A percentile compares a stretch with the other conserved stretches of the same genome.
Evolutionary conservation across 2,113 vertebrate genomes (phyloP).

Genomic region (Melanerpes formicivorus): DNA sequence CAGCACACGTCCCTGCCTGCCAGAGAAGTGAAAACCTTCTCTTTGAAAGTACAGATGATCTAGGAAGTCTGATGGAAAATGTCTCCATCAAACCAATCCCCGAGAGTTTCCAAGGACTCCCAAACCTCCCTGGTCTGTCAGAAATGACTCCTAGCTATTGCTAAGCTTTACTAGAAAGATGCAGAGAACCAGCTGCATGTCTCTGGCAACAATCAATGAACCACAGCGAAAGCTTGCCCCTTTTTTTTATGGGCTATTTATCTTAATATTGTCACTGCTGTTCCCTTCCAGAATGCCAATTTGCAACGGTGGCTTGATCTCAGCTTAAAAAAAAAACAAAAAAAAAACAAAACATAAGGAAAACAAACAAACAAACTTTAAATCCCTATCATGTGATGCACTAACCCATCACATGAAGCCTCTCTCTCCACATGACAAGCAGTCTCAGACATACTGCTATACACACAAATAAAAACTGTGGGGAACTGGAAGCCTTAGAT

Average conservation of each 20-base stretch:
- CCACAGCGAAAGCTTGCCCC: not conserved
- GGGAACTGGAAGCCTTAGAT: not conserved
- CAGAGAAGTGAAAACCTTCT: not conserved
- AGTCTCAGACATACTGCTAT: not conserved
- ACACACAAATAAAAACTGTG: constrained; percentile 33
- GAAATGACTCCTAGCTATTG: not conserved
- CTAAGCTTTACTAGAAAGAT: not conserved
- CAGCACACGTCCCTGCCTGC: not conserved
- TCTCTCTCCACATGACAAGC: constrained; percentile 35
- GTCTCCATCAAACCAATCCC: constrained; percentile 6
- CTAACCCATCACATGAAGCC: not conserved
- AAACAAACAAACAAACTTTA: not conserved
- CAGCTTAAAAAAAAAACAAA: not conserved
- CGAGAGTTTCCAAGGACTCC: not conserved
- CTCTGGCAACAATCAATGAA: constrained; percentile 37
- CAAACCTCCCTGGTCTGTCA: constrained; percentile 2
- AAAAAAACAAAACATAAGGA: no score
- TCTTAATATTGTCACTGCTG: constrained; percentile 25
- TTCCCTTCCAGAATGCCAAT: constrained; percentile 55
- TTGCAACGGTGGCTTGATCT: constrained; percentile 47
- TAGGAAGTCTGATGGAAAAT: not conserved
- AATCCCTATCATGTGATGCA: constrained; percentile 26
- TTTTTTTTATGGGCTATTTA: not conserved
- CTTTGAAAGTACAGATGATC: not conserved
- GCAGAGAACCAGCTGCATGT: not conserved